These are phyloP conservation scores for Morelia viridis DNA, from an alignment of 2,797 vertebrate genomes.

Conservation along the genomic window DNA sequence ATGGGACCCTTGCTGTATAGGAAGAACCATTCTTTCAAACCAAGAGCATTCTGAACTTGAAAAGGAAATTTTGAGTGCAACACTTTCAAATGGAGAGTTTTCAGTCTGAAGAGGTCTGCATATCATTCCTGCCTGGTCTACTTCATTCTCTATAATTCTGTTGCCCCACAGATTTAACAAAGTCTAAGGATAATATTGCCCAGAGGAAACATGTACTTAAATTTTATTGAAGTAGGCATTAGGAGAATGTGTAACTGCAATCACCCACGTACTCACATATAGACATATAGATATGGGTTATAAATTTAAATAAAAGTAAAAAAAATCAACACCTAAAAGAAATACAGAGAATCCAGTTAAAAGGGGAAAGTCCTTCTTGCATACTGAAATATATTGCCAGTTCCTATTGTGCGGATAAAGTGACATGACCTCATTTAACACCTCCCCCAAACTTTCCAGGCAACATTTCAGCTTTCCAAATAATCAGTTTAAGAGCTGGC, in stretches of 20 bases:
- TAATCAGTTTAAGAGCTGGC: background rate
- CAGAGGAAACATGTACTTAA: background rate
- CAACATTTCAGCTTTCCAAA: background rate
- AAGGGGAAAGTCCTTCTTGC: background rate
- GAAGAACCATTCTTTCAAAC: background rate
- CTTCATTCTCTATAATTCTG: background rate
- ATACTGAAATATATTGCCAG: background rate
- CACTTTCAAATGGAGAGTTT: background rate
- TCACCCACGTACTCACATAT: background rate
- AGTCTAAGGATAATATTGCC: background rate
- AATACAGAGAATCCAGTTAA: background rate
- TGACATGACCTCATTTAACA: background rate
- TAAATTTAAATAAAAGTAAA: background rate
- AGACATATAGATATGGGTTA: background rate
- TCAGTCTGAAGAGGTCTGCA: background rate
- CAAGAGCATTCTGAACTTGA: background rate
- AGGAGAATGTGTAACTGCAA: background rate
- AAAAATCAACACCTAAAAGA: background rate
- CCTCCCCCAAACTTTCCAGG: background rate
- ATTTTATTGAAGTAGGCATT: background rate
- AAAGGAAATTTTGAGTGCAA: background rate
- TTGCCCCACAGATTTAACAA: background rate
- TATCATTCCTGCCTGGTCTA: background rate
- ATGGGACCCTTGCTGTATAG: background rate
- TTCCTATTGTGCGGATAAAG: background rate